Percentiles rank a stretch among this genome's conserved stretches.
These are phyloP conservation scores for Colistium nudipinnis DNA, from an alignment of 2,113 vertebrate species.

Conservation along the genomic window DNA sequence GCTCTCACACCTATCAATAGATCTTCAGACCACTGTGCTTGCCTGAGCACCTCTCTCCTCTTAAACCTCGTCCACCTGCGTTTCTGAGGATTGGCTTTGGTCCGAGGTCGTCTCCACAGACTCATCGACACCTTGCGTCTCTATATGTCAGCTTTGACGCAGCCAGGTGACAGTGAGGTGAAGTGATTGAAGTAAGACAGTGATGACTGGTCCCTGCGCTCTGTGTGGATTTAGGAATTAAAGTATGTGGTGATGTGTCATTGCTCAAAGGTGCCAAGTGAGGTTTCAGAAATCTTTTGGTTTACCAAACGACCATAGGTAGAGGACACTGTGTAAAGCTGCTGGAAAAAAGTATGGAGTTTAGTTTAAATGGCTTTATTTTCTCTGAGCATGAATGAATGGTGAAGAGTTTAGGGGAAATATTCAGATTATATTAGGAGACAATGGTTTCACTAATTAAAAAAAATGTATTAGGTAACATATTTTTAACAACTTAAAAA, in stretches of 20 bases:
- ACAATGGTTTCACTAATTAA: too few relatives aligned
- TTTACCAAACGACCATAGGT: not conserved
- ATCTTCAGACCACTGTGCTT: slow-evolving; percentile 8
- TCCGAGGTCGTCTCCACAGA: not conserved
- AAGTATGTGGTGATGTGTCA: not conserved
- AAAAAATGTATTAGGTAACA: too few relatives aligned
- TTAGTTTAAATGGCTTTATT: not conserved
- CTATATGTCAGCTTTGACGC: slow-evolving; percentile 16
- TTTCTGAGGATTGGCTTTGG: slow-evolving; percentile 11
- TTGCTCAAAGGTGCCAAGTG: not conserved
- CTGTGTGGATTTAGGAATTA: not conserved
- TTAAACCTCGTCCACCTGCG: not conserved
- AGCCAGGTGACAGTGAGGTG: slow-evolving; percentile 19
- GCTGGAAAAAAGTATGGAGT: too few relatives aligned
- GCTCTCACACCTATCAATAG: slow-evolving; percentile 27
- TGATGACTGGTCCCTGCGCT: not conserved
- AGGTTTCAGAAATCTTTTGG: not conserved
- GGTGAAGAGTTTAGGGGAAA: not conserved
- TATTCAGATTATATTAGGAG: not conserved
- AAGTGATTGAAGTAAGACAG: not conserved
- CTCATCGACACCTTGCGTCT: slow-evolving; percentile 7
- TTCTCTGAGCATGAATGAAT: too few relatives aligned
- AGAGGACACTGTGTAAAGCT: not conserved
- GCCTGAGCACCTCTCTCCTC: slow-evolving; percentile 11
- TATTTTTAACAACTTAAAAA: too few relatives aligned